Evolutionary conservation across 2,113 vertebrate genomes (phyloP).

Genomic region (Clarias magur): DNA sequence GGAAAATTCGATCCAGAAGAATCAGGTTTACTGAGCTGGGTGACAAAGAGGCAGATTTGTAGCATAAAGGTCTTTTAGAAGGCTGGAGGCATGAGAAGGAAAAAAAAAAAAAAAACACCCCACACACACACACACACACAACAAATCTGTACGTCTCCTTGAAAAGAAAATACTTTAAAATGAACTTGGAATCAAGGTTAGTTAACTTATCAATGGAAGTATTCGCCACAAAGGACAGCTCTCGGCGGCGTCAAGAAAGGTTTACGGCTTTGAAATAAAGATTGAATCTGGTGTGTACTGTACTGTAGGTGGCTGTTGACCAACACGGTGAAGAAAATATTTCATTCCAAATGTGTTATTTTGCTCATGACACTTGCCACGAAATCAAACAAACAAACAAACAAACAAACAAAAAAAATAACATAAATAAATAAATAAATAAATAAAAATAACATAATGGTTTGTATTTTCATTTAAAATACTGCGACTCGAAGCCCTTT

Average conservation of each 20-base stretch:
- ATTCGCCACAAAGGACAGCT: background rate
- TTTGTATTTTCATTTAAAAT: background rate
- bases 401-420: too few relatives aligned
- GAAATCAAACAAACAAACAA: background rate
- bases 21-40: conserved; percentile 13
- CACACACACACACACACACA: background rate
- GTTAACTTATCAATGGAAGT: background rate
- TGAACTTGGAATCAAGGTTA: background rate
- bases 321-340: background rate
- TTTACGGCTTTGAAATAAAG: background rate
- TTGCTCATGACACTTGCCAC: background rate
- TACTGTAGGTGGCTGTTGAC: background rate
- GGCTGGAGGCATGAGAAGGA: background rate
- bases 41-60: conserved; percentile 1
- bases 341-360: background rate
- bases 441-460: background rate
- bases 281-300: background rate
- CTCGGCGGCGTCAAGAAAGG: background rate
- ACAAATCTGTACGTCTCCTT: background rate
- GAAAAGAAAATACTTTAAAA: background rate
- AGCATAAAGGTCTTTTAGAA: background rate
- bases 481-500: background rate
- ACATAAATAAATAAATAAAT: background rate
- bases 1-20: conserved; percentile 2
- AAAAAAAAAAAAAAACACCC: too few relatives aligned